Conservation (phyloP, 1,140 invertebrate species). For the Trachymyrmex cornetzi region DNA sequence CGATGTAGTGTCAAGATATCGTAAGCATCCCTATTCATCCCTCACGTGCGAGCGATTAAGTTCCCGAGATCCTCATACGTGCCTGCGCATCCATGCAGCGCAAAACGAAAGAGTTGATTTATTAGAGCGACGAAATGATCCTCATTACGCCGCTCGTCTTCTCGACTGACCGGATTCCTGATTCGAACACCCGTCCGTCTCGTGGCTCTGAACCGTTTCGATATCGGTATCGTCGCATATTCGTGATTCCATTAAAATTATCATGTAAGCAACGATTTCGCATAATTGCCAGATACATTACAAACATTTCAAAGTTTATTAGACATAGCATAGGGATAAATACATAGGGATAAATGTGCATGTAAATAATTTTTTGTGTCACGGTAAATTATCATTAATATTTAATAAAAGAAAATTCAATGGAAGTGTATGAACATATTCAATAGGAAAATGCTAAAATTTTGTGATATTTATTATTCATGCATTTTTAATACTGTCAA, state of each 20-base stretch:
- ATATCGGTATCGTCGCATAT: conserved; percentile 32
- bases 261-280: conserved; percentile 40
- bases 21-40: conserved; percentile 50
- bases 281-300: conserved; percentile 32
- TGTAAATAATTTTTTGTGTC: neutral
- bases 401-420: neutral
- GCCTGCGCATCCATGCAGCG: conserved; percentile 45
- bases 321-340: conserved; percentile 13
- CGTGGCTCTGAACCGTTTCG: neutral
- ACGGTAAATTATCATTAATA: neutral
- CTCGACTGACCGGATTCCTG: conserved; percentile 53
- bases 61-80: conserved; percentile 26
- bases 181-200: conserved; percentile 15
- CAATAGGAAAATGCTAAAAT: neutral
- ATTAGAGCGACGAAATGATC: conserved; percentile 71
- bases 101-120: conserved; percentile 69
- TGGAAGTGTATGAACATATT: neutral
- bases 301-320: conserved; percentile 26
- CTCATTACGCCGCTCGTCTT: conserved; percentile 56
- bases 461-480: neutral
- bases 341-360: conserved; percentile 13
- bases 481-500: neutral
- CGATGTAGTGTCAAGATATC: conserved; percentile 58
- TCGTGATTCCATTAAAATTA: conserved; percentile 25
- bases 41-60: conserved; percentile 54